Conservation (phyloP, 1,140 invertebrate species). For the Phthorimaea operculella region DNA sequence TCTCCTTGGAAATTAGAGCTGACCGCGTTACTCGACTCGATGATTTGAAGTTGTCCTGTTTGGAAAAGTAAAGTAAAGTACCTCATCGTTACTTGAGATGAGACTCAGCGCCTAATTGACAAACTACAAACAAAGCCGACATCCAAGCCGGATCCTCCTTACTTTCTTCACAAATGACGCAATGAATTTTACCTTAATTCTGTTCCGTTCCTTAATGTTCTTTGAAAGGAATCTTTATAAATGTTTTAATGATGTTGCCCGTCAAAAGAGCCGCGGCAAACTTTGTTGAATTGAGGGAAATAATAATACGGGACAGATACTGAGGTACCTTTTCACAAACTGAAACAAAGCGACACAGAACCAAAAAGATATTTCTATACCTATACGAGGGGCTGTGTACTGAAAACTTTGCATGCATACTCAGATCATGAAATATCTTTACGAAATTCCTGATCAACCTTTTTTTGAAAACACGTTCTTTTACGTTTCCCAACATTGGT, state of each 20-base stretch:
- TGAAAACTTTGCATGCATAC: too few relatives aligned
- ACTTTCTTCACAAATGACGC: background rate
- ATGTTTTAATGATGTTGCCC: background rate
- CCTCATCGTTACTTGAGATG: background rate
- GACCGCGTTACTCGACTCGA: slow-evolving; percentile 45
- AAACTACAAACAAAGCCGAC: background rate
- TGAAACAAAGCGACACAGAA: too few relatives aligned
- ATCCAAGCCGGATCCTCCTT: background rate
- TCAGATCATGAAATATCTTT: too few relatives aligned
- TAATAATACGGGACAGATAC: background rate
- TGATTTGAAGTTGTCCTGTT: slow-evolving; percentile 45
- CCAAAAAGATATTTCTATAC: too few relatives aligned
- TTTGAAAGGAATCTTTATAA: background rate
- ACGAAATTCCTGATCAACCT: too few relatives aligned
- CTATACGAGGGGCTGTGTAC: too few relatives aligned
- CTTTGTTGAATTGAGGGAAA: slow-evolving; percentile 1
- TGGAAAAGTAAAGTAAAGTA: slow-evolving; percentile 12
- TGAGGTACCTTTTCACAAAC: too few relatives aligned
- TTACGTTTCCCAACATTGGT: too few relatives aligned
- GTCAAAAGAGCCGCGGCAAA: background rate
- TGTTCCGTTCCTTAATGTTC: background rate
- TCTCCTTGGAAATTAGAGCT: slow-evolving; percentile 61
- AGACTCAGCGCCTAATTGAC: background rate
- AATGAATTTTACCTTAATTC: background rate
- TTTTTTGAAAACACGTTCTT: too few relatives aligned